Conservation (phyloP, 2,113 vertebrate genomes). For the Limanda limanda region DNA sequence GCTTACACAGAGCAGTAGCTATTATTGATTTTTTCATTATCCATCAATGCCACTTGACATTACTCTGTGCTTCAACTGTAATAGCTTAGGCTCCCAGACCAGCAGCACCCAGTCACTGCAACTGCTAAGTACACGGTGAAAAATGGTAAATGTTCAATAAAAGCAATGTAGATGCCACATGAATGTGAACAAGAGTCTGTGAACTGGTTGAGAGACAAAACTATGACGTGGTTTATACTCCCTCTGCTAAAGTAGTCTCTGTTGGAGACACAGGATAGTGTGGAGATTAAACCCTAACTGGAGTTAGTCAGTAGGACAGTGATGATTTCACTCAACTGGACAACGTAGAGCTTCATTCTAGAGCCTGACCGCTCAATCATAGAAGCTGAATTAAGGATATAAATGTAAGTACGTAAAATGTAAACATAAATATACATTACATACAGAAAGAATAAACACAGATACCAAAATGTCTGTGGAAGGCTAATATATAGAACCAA, state of each 20-base stretch:
- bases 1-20: constrained; percentile 49
- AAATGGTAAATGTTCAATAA: not conserved
- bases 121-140: not conserved
- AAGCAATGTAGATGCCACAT: not conserved
- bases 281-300: constrained; percentile 45
- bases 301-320: constrained; percentile 1
- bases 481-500: not conserved
- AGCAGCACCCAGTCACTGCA: not conserved
- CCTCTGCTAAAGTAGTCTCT: constrained; percentile 5
- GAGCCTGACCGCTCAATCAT: too few species aligned
- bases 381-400: too few species aligned
- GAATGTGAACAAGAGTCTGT: not conserved
- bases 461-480: too few species aligned
- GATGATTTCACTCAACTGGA: constrained; percentile 9
- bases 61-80: constrained; percentile 4
- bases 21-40: constrained; percentile 60
- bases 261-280: not conserved
- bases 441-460: too few species aligned
- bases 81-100: constrained; percentile 13
- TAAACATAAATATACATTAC: too few species aligned
- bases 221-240: constrained; percentile 20
- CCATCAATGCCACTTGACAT: constrained; percentile 25
- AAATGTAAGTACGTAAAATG: too few species aligned
- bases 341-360: not conserved
- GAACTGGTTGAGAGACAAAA: too few species aligned